These are phyloP conservation scores for Apostichopus parvimensis DNA, from an alignment of 35 echinoderm and acorn worm species.

Conservation along the genomic window DNA sequence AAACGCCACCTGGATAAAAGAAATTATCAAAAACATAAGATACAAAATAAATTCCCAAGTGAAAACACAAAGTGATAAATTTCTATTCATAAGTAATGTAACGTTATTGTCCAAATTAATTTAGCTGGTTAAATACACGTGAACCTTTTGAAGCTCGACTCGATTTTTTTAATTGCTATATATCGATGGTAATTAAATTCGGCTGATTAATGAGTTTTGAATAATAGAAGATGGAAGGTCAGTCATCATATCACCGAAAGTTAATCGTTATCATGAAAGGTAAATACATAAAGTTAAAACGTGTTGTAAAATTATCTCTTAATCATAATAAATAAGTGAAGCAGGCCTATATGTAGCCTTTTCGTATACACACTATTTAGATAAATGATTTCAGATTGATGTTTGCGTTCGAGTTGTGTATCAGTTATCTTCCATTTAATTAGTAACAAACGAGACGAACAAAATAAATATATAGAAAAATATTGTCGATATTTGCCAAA, in stretches of 20 bases:
- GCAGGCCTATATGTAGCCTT: no score
- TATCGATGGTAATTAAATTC: background rate
- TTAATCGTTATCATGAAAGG: background rate
- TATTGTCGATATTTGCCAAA: no score
- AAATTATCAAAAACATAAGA: no score
- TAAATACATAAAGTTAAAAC: slow-evolving; percentile 8
- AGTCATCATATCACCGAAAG: background rate
- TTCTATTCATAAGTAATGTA: slow-evolving; percentile 5
- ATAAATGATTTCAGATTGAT: no score
- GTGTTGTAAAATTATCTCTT: background rate
- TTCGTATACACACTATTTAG: no score
- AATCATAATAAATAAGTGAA: background rate
- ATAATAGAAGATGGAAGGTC: background rate
- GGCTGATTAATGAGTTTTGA: background rate
- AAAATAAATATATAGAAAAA: no score
- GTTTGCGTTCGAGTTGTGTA: no score
- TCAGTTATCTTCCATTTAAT: no score
- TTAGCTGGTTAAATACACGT: background rate
- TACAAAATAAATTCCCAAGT: background rate
- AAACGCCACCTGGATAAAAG: no score
- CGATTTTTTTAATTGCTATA: background rate
- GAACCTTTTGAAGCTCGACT: background rate
- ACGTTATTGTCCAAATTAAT: background rate
- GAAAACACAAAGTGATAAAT: background rate
- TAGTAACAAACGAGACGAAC: no score